These are phyloP conservation scores for Rhyacophila evoluta DNA, from an alignment of 2,888 invertebrate species.

Conservation along the genomic window DNA sequence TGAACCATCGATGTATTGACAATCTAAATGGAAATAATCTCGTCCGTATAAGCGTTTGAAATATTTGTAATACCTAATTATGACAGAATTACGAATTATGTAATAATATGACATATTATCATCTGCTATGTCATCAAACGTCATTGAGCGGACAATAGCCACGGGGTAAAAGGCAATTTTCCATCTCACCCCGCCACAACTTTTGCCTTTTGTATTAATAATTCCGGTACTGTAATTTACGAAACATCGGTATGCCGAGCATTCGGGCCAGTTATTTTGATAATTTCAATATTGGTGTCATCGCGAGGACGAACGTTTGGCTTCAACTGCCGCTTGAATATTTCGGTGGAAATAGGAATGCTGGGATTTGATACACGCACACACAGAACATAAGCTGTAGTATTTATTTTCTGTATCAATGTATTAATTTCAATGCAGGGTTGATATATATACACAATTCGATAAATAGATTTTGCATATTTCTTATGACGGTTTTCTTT, in stretches of 20 bases:
- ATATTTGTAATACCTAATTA: too few relatives aligned
- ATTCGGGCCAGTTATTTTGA: conserved; percentile 53
- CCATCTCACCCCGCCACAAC: conserved; percentile 34
- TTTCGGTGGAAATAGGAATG: conserved; percentile 33
- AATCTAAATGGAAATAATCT: too few relatives aligned
- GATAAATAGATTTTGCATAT: too few relatives aligned
- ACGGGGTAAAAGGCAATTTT: not conserved
- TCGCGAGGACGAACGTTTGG: conserved; percentile 30
- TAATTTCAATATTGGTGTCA: conserved; percentile 55
- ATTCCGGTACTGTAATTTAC: conserved; percentile 44
- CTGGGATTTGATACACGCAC: conserved; percentile 27
- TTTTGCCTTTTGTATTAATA: conserved; percentile 41
- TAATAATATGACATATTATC: not conserved
- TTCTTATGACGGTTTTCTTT: too few relatives aligned
- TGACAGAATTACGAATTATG: not conserved
- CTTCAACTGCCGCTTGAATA: conserved; percentile 15
- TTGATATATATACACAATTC: too few relatives aligned
- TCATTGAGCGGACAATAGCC: not conserved
- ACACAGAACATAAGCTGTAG: not conserved
- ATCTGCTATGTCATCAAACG: not conserved
- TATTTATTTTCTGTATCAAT: not conserved
- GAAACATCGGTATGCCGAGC: conserved; percentile 43
- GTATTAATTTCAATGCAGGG: not conserved
- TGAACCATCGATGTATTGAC: too few relatives aligned
- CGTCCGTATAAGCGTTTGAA: too few relatives aligned